Conservation (phyloP, 2,888 invertebrate genomes). For the Protodeltote pygarga region DNA sequence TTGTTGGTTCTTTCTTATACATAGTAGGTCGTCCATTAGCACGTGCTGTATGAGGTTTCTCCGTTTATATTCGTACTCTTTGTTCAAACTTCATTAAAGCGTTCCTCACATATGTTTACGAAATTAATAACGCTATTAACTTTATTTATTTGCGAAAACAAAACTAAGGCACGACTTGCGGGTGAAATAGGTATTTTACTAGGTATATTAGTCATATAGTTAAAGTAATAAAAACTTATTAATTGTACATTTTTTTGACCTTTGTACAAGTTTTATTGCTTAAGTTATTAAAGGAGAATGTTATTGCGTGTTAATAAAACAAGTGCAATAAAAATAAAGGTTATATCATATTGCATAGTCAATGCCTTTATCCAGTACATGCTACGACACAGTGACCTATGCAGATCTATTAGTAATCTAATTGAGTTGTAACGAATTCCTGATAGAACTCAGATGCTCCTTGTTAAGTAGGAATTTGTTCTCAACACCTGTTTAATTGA, state of each 20-base stretch:
- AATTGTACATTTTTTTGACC: constrained; percentile 17
- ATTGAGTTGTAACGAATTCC: constrained; percentile 20
- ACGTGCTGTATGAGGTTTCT: constrained; percentile 3
- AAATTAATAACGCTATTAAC: constrained; percentile 14
- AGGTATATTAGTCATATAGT: not conserved
- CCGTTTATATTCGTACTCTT: not conserved
- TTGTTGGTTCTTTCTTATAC: constrained; percentile 25
- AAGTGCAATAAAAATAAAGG: constrained; percentile 22
- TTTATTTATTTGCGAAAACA: constrained; percentile 22
- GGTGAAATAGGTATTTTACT: constrained; percentile 11
- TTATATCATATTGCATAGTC: constrained; percentile 7
- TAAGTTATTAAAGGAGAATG: constrained; percentile 16
- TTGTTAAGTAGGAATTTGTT: constrained; percentile 14
- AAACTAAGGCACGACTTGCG: not conserved
- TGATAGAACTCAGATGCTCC: constrained; percentile 9
- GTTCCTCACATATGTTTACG: constrained; percentile 3
- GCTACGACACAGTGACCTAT: constrained; percentile 18
- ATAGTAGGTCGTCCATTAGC: constrained; percentile 25
- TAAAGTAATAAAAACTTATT: constrained; percentile 6
- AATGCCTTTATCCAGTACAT: constrained; percentile 9
- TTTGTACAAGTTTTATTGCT: constrained; percentile 8
- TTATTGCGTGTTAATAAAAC: constrained; percentile 19
- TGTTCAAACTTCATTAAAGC: constrained; percentile 12
- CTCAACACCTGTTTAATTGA: constrained; percentile 4
- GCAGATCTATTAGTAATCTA: constrained; percentile 4